These are phyloP conservation scores for Buphagus erythrorhynchus DNA, from an alignment of 2,797 vertebrate genomes.

Conservation along the genomic window DNA sequence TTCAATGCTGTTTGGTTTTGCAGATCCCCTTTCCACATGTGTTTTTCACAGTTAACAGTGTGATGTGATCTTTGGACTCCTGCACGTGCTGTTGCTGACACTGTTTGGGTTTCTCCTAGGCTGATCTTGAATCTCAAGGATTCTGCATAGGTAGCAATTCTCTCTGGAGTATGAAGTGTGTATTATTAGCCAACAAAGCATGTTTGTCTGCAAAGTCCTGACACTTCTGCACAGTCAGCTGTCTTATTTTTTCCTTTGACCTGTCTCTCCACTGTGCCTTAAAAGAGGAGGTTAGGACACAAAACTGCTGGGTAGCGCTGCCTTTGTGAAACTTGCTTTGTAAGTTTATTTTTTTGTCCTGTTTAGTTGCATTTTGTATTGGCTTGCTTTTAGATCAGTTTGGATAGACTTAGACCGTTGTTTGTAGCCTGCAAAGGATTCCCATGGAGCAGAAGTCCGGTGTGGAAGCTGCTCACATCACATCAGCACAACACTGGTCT, in stretches of 20 bases:
- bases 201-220: not conserved
- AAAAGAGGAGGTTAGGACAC: not conserved
- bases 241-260: not conserved
- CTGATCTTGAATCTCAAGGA: not conserved
- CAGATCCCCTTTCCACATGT: not conserved
- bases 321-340: not conserved
- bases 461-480: not conserved
- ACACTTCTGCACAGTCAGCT: not conserved
- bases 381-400: not conserved
- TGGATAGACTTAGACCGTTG: not conserved
- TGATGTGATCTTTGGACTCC: not conserved
- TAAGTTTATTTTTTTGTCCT: not conserved
- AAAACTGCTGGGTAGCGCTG: not conserved
- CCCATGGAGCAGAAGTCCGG: fast-evolving
- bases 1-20: not conserved
- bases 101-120: not conserved
- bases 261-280: not conserved
- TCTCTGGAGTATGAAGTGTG: not conserved
- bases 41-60: not conserved
- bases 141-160: not conserved
- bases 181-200: not conserved
- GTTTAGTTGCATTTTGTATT: not conserved
- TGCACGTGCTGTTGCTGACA: not conserved
- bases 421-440: not conserved
- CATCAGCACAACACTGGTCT: fast-evolving